Base-by-base conservation (phyloP, 2,888 invertebrate genomes). In the Cataglyphis livida region DNA sequence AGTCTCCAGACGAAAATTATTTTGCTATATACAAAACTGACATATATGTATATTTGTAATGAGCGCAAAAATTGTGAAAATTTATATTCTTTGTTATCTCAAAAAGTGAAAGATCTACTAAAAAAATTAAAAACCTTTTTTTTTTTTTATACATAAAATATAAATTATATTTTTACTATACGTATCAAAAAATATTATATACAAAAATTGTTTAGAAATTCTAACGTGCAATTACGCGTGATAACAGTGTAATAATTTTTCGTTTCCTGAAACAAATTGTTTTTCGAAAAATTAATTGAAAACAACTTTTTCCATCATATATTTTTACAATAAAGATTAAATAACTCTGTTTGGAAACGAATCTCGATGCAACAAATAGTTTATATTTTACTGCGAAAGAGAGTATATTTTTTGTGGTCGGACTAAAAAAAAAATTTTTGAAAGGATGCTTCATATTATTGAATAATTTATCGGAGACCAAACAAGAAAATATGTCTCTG, bases 401-500 rank as follows among this genome's bases (percentile, higher is more conserved):
- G 41, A 28, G 4, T 21, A 32, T 44, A 28, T 3, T 25, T 57
- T 28, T 6, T 51, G 18, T 7, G 32, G 18, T 4, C 41, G 18
- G 12, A 51, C 0, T 21, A 38, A 18, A 9, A 51, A 15, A n/a
- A 51, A n/a, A n/a, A 0, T 15, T 12, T 38, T 32, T 4, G 5
- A 59, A 59, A n/a, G 32, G 21, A 70, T 44, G 18, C 59, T 78
- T 59, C 35, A 59, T 71, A 21, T 59, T 41, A 44, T 79, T 12
- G 28, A 74, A 79, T 18, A 35, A 25, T 79, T 73, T 73, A 79
- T 79, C 25, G 48, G 59, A 21, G 32, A 28, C 28, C 28, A 79
- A 59, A 59, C 35, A 74, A 74, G 25, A 21, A 59, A 48, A 79
- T 79, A 74, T 7, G 44, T 73, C 25, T 35, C 25, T 73, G 21